Base-by-base conservation (phyloP, 2,113 vertebrate genomes). In the Bubo scandiacus region DNA sequence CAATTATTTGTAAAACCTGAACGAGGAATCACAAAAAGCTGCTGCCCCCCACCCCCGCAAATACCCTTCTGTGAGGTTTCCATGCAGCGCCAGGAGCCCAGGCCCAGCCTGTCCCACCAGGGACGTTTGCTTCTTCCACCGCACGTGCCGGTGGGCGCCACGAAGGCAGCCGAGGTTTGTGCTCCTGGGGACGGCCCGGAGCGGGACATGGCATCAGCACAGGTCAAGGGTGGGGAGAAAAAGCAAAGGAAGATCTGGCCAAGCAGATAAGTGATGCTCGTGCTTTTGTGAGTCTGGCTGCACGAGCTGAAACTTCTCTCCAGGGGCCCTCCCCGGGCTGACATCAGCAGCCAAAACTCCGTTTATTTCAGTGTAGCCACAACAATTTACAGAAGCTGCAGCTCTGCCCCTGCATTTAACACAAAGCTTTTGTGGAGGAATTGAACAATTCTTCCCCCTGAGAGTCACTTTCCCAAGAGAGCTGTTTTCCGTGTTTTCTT, bases 121-220 rank as follows among this genome's bases (percentile, higher is more conserved):
- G 8, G 26, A 43, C 7, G 0, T 7, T 32, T 36, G 2, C 70
- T n/a, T 22, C 45, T 70, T 11, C n/a, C 43, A 19, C 13, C 0
- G 3, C 78, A 4, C 2, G 1, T 3, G 47, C 32, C 2, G 30
- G 2, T 2, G 23, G 40, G 25, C 3, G 8, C n/a, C n/a, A 5
- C 1, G 0, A 25, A 26, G 52, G 47, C 57, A 19, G 78, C 42
- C 0, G 4, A 27, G 80, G 25, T 73, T 4, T 9, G 89, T 6
- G 42, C 34, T 12, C 17, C 4, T 0, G 27, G 63, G 62, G 67
- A 36, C 5, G 1, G 62, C 42, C 22, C 3, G 0, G 42, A 15
- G 55, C 12, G 9, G 81, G 67, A 45, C 66, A 6, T 0, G 9
- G 83, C 15, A 6, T 2, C 2, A 0, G 49, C 49, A 8, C 40